Base-by-base conservation (phyloP, 2,888 invertebrate genomes). In the Leistus spinibarbis region DNA sequence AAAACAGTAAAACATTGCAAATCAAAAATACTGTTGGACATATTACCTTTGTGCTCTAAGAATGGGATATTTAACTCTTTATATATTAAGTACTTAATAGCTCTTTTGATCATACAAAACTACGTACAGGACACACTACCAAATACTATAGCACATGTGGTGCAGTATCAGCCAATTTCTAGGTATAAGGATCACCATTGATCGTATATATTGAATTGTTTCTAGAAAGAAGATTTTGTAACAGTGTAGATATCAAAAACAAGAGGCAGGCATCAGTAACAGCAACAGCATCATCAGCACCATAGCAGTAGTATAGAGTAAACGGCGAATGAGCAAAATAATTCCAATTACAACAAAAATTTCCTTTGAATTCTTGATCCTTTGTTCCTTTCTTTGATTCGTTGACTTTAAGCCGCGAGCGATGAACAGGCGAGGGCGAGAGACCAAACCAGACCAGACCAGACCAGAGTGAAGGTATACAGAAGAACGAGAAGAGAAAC, bases 401-500 rank as follows among this genome's bases (percentile, higher is more conserved):
- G 56, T 23, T 17, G 16, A 40, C 22, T 60, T 60, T 60, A 20
- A 22, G 17, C 57, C 72, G 64, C 53, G 20, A 22, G 54, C 60
- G 20, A 40, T 40, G 40, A 10, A 40, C 40, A 13, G 40, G 66
- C 66, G 53, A 73, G 54, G n/a, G n/a, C n/a, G n/a, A n/a, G n/a
- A n/a, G n/a, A 53, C 10, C 10, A 10, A 10, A 10, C 53, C 7
- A 69, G 23, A 76, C 65, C 62, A 27, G 27, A 63, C n/a, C n/a
- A 27, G 22, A 17, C 22, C 27, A 27, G n/a, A 19, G 24, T 16
- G 60, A 56, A 22, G 69, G 69, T n/a, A n/a, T n/a, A n/a, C n/a
- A n/a, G n/a, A 76, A 76, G 67, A 24, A 60, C 75, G 76, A 54
- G 57, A 69, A 75, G 69, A 74, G 73, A 74, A 73, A 74, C 76